Evolutionary conservation across 2,888 invertebrate genomes (phyloP).

Genomic region (Sarcophaga subvicina): DNA sequence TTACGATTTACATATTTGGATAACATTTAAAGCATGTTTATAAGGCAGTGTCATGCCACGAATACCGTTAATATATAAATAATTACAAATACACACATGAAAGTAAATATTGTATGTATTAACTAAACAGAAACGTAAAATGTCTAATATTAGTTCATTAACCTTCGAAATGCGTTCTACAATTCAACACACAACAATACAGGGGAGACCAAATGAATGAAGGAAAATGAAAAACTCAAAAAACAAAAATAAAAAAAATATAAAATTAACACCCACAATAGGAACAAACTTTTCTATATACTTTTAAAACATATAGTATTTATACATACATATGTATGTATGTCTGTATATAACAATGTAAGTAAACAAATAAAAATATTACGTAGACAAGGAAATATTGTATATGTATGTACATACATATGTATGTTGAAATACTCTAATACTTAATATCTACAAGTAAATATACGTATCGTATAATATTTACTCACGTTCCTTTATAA

Average conservation of each 20-base stretch:
- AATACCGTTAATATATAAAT: constrained; percentile 26
- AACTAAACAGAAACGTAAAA: constrained; percentile 20
- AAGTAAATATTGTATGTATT: not conserved
- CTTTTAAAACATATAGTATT: not conserved
- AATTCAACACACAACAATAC: constrained; percentile 5
- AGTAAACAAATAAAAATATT: not conserved
- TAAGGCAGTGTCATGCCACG: constrained; percentile 24
- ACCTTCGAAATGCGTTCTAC: constrained; percentile 36
- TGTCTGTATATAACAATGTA: not conserved
- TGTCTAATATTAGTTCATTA: constrained; percentile 27
- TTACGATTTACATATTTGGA: not conserved
- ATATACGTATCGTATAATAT: no score
- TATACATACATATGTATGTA: constrained; percentile 2
- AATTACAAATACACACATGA: not conserved
- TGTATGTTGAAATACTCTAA: no score
- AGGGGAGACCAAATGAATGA: not conserved
- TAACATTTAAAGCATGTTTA: constrained; percentile 8
- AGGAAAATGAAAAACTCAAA: not conserved
- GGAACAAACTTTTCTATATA: not conserved
- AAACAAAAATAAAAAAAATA: not conserved
- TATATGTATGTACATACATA: no score
- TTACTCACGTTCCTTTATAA: no score
- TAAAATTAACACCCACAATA: constrained; percentile 18
- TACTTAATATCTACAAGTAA: no score
- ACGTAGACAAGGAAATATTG: no score